phyloP scores from a whole-genome alignment of 2,888 invertebrate genomes.

The Zeuzera pyrina region DNA sequence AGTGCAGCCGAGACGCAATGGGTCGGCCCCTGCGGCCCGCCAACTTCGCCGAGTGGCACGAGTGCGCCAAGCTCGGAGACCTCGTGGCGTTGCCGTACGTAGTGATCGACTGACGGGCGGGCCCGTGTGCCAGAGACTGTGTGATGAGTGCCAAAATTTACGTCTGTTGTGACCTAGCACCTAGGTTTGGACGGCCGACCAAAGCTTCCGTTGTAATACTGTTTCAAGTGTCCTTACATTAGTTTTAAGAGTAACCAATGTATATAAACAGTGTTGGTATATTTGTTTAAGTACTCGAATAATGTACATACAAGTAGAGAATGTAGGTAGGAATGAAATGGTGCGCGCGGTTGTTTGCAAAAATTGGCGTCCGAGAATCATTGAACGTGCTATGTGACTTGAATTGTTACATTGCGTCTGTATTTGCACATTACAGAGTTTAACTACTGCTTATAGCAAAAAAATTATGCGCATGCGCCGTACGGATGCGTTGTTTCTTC shows the following conservation, averaged over 20 bases:
- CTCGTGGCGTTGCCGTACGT: constrained; percentile 97
- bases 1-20: constrained; percentile 25
- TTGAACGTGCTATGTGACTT: no score
- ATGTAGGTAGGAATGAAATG: constrained; percentile 6
- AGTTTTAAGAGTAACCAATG: constrained; percentile 37
- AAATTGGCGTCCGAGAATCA: no score
- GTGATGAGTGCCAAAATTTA: constrained; percentile 17
- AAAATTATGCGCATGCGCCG: no score
- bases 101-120: constrained; percentile 86
- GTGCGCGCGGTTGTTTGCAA: no score
- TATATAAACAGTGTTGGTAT: constrained; percentile 1
- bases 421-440: no score
- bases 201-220: constrained; percentile 28
- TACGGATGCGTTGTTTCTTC: no score
- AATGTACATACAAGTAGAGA: constrained; percentile 30
- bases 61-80: constrained; percentile 86
- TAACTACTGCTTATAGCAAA: no score
- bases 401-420: no score
- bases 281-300: constrained; percentile 32
- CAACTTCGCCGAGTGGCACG: constrained; percentile 93
- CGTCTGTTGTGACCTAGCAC: constrained; percentile 14
- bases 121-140: background rate
- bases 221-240: constrained; percentile 66
- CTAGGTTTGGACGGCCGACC: constrained; percentile 19
- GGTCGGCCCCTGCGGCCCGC: constrained; percentile 35